Conservation (phyloP, 2,113 vertebrate species). For the human region GRCh38 chr4:133174501-133175000, state of each 20-base stretch:
- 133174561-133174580: not conserved
- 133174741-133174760: not conserved
- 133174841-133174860: not conserved
- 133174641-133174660: not conserved
- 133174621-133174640: not conserved
- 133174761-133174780: not conserved
- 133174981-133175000: not conserved
- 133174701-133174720: not conserved
- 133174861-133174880: not conserved
- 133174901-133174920: not conserved
- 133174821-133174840: not conserved
- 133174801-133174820: conserved; percentile 7
- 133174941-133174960: not conserved
- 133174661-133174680: not conserved
- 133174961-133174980: not conserved
- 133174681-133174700: not conserved
- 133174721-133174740: not conserved
- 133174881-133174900: conserved; percentile 11
- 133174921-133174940: not conserved
- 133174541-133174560: not conserved
- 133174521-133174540: not conserved
- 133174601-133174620: not conserved
- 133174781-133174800: not conserved
- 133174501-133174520: not conserved
- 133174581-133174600: not conserved